A percentile compares a stretch with the other conserved stretches of the same genome.
Conservation (phyloP, 2,113 vertebrate genomes). For the Albula goreensis region DNA sequence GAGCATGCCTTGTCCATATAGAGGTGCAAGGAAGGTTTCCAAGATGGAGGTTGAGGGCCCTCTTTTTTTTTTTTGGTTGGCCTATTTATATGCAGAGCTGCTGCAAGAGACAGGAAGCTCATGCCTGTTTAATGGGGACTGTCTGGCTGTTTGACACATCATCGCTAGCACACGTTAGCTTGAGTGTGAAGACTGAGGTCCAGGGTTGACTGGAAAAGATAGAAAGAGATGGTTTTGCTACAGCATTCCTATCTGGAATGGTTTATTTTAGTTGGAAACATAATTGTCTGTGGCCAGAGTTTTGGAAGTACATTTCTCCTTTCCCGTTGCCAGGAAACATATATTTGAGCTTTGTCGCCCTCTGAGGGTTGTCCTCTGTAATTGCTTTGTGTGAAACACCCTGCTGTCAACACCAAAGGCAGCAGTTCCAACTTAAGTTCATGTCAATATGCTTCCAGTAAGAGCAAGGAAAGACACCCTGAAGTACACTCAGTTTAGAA, state of each 20-base stretch:
- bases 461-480: background rate
- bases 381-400: conserved; percentile 15
- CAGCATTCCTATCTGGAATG: conserved; percentile 65
- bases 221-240: conserved; percentile 55
- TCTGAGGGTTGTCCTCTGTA: conserved; percentile 58
- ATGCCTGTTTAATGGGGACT: conserved; percentile 28
- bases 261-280: conserved; percentile 73
- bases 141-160: conserved; percentile 54
- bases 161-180: conserved; percentile 38
- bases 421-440: background rate
- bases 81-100: conserved; percentile 27
- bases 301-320: conserved; percentile 60
- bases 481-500: background rate
- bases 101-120: conserved; percentile 45
- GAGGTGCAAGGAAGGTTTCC: conserved; percentile 22
- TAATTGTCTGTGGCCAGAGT: conserved; percentile 69
- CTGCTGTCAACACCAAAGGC: background rate
- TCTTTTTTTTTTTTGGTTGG: conserved; percentile 1
- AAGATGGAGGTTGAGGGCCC: conserved; percentile 21
- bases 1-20: conserved; percentile 5
- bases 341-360: conserved; percentile 44
- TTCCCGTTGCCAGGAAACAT: conserved; percentile 49
- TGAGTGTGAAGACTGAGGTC: conserved; percentile 29
- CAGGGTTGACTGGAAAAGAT: conserved; percentile 51
- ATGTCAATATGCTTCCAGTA: background rate